These are phyloP conservation scores for Chelonia mydas DNA, from an alignment of 2,797 vertebrate genomes.

Conservation along the genomic window DNA sequence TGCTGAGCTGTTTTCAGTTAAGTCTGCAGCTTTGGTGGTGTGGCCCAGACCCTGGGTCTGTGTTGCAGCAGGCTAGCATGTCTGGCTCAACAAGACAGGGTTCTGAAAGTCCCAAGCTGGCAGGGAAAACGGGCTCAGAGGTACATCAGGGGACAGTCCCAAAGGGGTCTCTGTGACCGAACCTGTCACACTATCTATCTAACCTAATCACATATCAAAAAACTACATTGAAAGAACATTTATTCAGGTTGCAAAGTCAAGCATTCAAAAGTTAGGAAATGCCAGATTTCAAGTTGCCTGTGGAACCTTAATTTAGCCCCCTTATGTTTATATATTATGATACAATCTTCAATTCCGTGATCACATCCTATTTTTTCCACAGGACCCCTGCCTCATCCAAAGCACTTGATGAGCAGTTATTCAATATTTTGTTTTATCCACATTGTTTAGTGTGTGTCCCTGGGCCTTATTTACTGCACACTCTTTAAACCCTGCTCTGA, in stretches of 20 bases:
- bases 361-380: background rate
- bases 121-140: too few relatives aligned
- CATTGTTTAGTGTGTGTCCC: background rate
- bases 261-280: constrained; percentile 1
- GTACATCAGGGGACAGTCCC: too few relatives aligned
- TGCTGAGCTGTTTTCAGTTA: too few relatives aligned
- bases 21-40: too few relatives aligned
- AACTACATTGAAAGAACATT: background rate
- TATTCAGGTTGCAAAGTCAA: fast-evolving
- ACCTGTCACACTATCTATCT: too few relatives aligned
- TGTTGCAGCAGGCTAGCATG: too few relatives aligned
- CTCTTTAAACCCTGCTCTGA: background rate
- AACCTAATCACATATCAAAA: background rate
- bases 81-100: too few relatives aligned
- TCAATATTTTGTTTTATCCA: background rate
- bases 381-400: background rate
- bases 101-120: too few relatives aligned
- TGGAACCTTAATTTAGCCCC: background rate
- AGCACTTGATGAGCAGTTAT: background rate
- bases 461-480: background rate
- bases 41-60: too few relatives aligned
- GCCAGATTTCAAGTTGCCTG: background rate
- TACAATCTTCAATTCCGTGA: background rate
- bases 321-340: background rate
- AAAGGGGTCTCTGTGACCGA: too few relatives aligned